Conservation (phyloP, 2,113 vertebrate genomes). For the Pelobates fuscus region DNA sequence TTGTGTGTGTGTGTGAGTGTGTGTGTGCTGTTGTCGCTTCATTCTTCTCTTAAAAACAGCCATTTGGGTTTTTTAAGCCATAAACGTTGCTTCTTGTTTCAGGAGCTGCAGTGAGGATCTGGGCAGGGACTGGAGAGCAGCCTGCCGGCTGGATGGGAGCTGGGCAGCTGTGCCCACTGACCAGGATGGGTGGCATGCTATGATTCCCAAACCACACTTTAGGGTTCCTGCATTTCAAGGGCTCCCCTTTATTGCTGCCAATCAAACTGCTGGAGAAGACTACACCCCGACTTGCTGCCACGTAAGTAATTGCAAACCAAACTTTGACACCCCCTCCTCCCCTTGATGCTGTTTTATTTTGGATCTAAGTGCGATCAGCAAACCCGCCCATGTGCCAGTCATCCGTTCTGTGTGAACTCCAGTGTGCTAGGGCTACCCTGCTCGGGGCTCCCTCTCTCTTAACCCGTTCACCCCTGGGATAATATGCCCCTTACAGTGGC, state of each 20-base stretch:
- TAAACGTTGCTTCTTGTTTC: slow-evolving; percentile 97
- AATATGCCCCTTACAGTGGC: background rate
- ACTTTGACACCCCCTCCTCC: slow-evolving; percentile 71
- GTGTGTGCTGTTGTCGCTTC: slow-evolving; percentile 95
- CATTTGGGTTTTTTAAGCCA: slow-evolving; percentile 95
- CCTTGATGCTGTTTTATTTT: slow-evolving; percentile 45
- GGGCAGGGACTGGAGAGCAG: slow-evolving; percentile 69
- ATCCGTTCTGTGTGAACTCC: slow-evolving; percentile 52
- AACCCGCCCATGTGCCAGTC: slow-evolving; percentile 58
- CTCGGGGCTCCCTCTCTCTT: slow-evolving; percentile 7
- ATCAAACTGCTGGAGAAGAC: slow-evolving; percentile 76
- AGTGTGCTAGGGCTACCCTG: slow-evolving; percentile 28
- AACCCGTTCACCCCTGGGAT: slow-evolving; percentile 9
- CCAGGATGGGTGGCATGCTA: slow-evolving; percentile 59
- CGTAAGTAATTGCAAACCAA: slow-evolving; percentile 83
- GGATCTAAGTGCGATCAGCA: slow-evolving; percentile 68
- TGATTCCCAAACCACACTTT: slow-evolving; percentile 62
- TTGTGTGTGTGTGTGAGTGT: slow-evolving; percentile 56
- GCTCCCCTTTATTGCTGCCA: slow-evolving; percentile 77
- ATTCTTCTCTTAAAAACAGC: slow-evolving; percentile 86
- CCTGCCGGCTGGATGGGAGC: slow-evolving; percentile 59
- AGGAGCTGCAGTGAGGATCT: slow-evolving; percentile 83
- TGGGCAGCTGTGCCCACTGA: background rate
- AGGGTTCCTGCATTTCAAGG: slow-evolving; percentile 58
- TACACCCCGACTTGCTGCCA: slow-evolving; percentile 78